phyloP scores from a whole-genome alignment of 2,888 invertebrate genomes.

The Diplazon laetatorius region DNA sequence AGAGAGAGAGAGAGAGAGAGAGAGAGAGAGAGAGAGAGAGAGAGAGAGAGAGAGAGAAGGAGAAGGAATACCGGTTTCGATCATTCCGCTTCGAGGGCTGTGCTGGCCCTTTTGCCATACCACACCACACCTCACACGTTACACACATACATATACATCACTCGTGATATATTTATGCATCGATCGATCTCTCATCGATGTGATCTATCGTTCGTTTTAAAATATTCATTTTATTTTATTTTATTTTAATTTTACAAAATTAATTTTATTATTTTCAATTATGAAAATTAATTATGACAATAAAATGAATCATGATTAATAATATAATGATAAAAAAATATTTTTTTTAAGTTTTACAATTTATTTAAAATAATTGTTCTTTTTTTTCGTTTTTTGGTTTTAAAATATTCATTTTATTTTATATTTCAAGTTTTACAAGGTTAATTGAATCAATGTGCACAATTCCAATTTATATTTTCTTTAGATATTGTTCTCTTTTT shows the following conservation, averaged over 20 bases:
- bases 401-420: too few relatives aligned
- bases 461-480: too few relatives aligned
- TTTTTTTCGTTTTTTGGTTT: too few relatives aligned
- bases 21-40: slow-evolving; percentile 18
- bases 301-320: too few relatives aligned
- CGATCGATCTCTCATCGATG: slow-evolving; percentile 39
- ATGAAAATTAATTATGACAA: too few relatives aligned
- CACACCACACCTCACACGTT: neutral
- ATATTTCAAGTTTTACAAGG: too few relatives aligned
- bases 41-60: too few relatives aligned
- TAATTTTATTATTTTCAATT: too few relatives aligned
- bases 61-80: slow-evolving; percentile 48
- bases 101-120: slow-evolving; percentile 25
- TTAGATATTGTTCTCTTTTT: too few relatives aligned
- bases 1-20: neutral
- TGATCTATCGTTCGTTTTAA: slow-evolving; percentile 28
- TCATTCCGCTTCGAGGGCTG: slow-evolving; percentile 50
- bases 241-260: too few relatives aligned
- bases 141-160: slow-evolving; percentile 15
- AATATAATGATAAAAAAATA: neutral
- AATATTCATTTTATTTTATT: slow-evolving; percentile 20
- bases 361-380: neutral
- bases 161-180: neutral
- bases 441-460: too few relatives aligned
- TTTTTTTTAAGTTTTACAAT: neutral